phyloP scores from a whole-genome alignment of 2,113 vertebrate species.

The Tympanuchus pallidicinctus region DNA sequence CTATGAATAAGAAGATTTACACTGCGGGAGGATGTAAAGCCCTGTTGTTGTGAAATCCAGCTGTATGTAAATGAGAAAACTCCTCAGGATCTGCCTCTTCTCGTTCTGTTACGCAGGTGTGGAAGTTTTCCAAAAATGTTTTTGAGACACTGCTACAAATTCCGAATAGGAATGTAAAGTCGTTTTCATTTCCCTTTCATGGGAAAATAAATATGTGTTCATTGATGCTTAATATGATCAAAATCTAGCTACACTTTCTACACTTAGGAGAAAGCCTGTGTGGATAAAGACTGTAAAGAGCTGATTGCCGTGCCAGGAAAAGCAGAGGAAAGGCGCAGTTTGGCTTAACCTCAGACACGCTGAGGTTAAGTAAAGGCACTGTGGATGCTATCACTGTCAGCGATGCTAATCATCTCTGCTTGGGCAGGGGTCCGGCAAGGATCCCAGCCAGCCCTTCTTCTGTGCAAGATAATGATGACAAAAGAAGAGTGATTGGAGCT shows the following conservation, averaged over 20 bases:
- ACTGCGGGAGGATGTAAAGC: background rate
- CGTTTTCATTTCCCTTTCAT: background rate
- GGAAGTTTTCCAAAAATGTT: slow-evolving; percentile 26
- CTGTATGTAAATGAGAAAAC: slow-evolving; percentile 24
- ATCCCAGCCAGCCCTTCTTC: background rate
- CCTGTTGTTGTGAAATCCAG: slow-evolving; percentile 24
- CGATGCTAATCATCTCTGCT: background rate
- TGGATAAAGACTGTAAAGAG: background rate
- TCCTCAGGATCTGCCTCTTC: background rate
- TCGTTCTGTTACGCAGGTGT: slow-evolving; percentile 7
- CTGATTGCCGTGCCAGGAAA: background rate
- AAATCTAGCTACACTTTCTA: background rate
- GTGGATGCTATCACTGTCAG: background rate
- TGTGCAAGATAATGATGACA: background rate
- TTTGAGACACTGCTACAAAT: background rate
- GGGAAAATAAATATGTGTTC: background rate
- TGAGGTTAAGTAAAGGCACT: background rate
- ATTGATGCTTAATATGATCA: background rate
- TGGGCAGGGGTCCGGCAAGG: background rate
- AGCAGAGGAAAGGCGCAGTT: background rate
- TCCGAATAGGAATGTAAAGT: background rate
- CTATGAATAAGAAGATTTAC: background rate
- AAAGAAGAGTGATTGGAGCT: background rate
- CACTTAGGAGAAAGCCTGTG: background rate
- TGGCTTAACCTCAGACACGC: background rate